A percentile compares a stretch with the other conserved stretches of the same genome.
Conservation (phyloP, 1,140 invertebrate species). For the Zaprionus capensis region DNA sequence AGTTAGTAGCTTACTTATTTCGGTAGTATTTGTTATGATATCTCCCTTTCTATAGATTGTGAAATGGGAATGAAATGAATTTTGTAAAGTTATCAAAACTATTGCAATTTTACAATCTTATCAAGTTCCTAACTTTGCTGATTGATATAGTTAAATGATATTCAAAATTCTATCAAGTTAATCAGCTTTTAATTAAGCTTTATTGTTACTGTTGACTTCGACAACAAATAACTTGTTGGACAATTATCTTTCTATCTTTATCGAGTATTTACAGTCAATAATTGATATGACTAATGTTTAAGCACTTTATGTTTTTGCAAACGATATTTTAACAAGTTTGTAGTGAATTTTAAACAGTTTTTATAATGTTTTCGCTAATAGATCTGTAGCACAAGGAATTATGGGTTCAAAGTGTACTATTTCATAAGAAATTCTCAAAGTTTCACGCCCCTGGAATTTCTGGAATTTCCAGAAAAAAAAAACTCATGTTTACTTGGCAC, state of each 20-base stretch:
- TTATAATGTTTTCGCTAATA: not conserved
- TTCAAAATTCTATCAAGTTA: too few species aligned
- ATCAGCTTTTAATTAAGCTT: not conserved
- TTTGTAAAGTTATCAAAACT: not conserved
- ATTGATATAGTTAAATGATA: not conserved
- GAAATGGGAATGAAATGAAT: constrained; percentile 13
- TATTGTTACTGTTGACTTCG: not conserved
- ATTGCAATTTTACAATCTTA: not conserved
- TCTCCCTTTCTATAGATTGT: not conserved
- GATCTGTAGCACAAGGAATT: not conserved
- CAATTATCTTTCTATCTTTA: not conserved
- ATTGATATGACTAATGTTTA: not conserved
- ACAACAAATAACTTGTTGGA: not conserved
- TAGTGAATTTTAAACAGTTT: too few species aligned
- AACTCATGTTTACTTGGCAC: not conserved
- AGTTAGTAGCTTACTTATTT: not conserved
- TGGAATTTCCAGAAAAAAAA: not conserved
- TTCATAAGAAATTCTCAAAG: not conserved
- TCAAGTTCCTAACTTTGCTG: not conserved
- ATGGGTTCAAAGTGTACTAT: not conserved
- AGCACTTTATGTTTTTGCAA: not conserved
- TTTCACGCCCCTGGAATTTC: not conserved
- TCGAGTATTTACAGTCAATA: too few species aligned
- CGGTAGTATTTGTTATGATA: not conserved
- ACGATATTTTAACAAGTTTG: not conserved